Evolutionary conservation across 2,797 vertebrate genomes (phyloP).

Genomic region (Lepilemur septentrionalis): DNA sequence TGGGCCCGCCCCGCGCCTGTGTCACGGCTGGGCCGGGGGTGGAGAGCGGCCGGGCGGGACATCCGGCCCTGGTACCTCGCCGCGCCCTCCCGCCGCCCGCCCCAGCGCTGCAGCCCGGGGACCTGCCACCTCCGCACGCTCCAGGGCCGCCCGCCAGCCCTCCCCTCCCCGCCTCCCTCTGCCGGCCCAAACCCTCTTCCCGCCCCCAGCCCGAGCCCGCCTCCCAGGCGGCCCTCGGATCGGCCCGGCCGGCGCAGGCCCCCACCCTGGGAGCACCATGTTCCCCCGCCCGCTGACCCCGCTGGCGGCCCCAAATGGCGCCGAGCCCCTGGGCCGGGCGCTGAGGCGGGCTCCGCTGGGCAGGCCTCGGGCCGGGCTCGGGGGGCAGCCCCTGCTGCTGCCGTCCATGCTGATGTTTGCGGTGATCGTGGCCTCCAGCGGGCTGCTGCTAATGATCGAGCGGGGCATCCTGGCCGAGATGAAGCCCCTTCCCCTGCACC

Average conservation of each 20-base stretch:
- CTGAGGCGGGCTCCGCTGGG: constrained; percentile 19
- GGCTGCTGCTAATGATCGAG: constrained; percentile 97
- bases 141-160: background rate
- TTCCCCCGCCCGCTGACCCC: constrained; percentile 73
- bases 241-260: background rate
- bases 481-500: constrained; percentile 89
- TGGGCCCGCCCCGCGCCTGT: constrained; percentile 65
- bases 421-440: constrained; percentile 96
- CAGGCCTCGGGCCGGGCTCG: constrained; percentile 46
- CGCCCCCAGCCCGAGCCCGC: background rate
- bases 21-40: constrained; percentile 54
- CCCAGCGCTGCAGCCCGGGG: background rate
- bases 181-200: background rate
- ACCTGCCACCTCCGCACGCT: background rate
- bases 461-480: constrained; percentile 93
- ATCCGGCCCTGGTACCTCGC: constrained; percentile 64
- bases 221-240: background rate
- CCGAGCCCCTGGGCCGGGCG: constrained; percentile 57
- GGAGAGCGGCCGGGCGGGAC: constrained; percentile 70
- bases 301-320: constrained; percentile 45
- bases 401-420: constrained; percentile 96
- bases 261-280: constrained; percentile 49
- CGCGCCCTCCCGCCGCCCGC: background rate
- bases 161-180: background rate
- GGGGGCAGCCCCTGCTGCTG: constrained; percentile 86